Base-by-base conservation (phyloP, 2,113 vertebrate species). In the Charadrius vociferus region DNA sequence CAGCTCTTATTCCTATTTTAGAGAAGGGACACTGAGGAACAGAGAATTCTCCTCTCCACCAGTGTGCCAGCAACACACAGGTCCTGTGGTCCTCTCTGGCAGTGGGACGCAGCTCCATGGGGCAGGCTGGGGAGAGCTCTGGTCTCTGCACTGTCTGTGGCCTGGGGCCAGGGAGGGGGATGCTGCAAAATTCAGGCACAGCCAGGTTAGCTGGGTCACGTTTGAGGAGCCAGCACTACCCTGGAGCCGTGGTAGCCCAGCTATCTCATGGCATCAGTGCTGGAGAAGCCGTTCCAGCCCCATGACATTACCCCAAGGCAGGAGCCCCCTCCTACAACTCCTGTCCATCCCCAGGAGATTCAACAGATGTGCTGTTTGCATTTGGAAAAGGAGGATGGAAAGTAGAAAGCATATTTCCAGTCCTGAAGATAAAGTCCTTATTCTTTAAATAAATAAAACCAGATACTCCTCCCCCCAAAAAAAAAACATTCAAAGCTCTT, bases 281-380 rank as follows among this genome's bases (percentile, higher is more conserved):
- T 68, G 86, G 77, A 93, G 37, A 59, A 68, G 13, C 21, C 18
- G n/a, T 65, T 32, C 49, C 55, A 82, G 4, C 22, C 62, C 56
- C 6, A 8, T 1, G 7, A 53, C 2, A 0, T 24, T 12, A 30
- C 10, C 5, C 4, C 16, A 37, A 37, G 43, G 58, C 43, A 65
- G 13, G 9, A 73, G 19, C 26, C 12, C 8, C 36, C 30, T 37
- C 52, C 63, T 15, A 17, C 52, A 36, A 32, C 2, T 56, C 65
- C 39, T 21, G 14, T 24, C 30, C 39, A 32, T 27, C 43, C 23
- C 32, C 32, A 71, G 56, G 50, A 30, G 9, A 45, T n/a, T 21
- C n/a, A 36, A 14, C 21, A 86, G 39, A 61, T 20, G 19, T n/a
- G 18, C 41, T 36, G 9, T 30, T n/a, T 53, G 29, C 34, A 4